Evolutionary conservation across 2,113 vertebrate genomes (phyloP), one percentile per base, ranked within the genome.

Genomic region (Antennarius striatus): DNA sequence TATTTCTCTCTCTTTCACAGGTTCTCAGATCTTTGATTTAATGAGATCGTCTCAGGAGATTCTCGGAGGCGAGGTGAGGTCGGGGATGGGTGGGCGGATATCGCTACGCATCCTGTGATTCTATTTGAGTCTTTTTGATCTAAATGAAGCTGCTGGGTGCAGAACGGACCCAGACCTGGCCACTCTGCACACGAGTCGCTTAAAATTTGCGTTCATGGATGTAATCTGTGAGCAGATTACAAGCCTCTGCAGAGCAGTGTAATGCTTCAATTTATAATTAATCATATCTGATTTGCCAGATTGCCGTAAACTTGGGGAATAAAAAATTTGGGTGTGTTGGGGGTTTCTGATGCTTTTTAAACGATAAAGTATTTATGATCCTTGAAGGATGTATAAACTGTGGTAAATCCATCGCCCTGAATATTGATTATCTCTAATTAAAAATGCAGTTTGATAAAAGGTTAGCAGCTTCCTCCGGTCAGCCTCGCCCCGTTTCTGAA

Each of bases 391-490:
- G 92, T 95, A 93, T 95, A 95, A 95, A 93, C 88, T 90, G 57
- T 81, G 84, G 89, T 87, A 89, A 93, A 91, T 84, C 79, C 63
- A 80, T 85, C 61, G 77, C 86, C 85, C 94, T 96, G 94, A 97
- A 96, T 97, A 98, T 96, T 96, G 96, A 96, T 96, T 95, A 94
- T 91, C 84, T 91, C 92, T 91, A 95, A 96, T 98, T 96, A 95
- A 95, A 96, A 95, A 96, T 96, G 94, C 90, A 86, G 92, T 93
- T 94, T 94, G 94, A 95, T 92, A 91, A 89, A 61, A 80, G 75
- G 81, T 85, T 80, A 68, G 62, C 73, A 65, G 82, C 65, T 32
- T 78, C 67, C 55, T 83, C 57, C 76, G 88, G 86, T 88, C 89
- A 88, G 71, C 73, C 92, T 86, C 81, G 91, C 84, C 83, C 88